phyloP scores from a whole-genome alignment of 1,140 invertebrate species.

The Lysiphlebus fabarum region DNA sequence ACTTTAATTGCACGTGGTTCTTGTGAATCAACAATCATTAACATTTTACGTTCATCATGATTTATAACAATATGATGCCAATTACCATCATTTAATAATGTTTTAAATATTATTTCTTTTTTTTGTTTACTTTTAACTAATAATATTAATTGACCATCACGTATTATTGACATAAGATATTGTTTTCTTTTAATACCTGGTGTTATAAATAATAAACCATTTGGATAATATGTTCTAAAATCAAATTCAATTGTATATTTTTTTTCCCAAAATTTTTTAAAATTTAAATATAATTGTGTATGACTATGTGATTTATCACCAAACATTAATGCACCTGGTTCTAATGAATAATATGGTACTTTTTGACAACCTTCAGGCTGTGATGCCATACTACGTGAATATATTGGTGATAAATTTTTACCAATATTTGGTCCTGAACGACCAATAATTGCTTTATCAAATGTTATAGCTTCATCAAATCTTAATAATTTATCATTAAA shows the following conservation, averaged over 20 bases:
- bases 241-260: conserved; percentile 76
- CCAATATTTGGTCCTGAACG: conserved; percentile 61
- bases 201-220: conserved; percentile 76
- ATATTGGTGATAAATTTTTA: conserved; percentile 47
- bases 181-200: conserved; percentile 68
- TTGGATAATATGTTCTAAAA: conserved; percentile 81
- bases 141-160: conserved; percentile 68
- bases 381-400: conserved; percentile 46
- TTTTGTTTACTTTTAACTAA: conserved; percentile 65
- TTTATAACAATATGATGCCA: conserved; percentile 76
- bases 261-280: conserved; percentile 64
- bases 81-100: conserved; percentile 72
- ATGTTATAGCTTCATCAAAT: conserved; percentile 64
- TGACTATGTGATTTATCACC: conserved; percentile 77
- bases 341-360: conserved; percentile 70
- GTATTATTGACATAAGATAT: conserved; percentile 69
- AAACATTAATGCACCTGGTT: conserved; percentile 80
- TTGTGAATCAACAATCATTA: conserved; percentile 66
- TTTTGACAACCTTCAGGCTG: conserved; percentile 59
- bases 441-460: conserved; percentile 71
- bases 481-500: conserved; percentile 70
- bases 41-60: conserved; percentile 63
- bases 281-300: conserved; percentile 65
- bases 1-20: conserved; percentile 63
- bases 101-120: conserved; percentile 62